Percentiles rank a stretch among this genome's conserved stretches.
Conservation (phyloP, 2,113 vertebrate species). For the Leucopsar rothschildi region DNA sequence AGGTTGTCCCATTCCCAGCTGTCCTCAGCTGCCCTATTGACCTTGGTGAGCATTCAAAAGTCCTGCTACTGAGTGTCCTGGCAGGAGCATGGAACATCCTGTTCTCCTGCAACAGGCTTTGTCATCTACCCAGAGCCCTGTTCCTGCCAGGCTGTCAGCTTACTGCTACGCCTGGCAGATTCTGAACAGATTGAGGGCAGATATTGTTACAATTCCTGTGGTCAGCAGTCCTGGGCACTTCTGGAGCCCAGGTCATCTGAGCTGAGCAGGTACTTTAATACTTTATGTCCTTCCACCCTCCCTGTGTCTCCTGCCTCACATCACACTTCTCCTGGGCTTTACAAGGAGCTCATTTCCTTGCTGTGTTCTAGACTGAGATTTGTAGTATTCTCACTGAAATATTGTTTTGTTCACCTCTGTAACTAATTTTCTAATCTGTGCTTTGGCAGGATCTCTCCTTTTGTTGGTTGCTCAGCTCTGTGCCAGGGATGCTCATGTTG, state of each 20-base stretch:
- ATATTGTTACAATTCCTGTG: neutral
- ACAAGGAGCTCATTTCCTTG: neutral
- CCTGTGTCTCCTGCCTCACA: neutral
- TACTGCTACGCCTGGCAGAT: neutral
- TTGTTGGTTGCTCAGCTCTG: neutral
- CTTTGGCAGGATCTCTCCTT: neutral
- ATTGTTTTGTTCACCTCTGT: neutral
- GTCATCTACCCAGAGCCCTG: fast-evolving
- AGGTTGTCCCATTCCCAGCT: neutral
- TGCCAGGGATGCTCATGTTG: neutral
- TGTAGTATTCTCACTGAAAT: neutral
- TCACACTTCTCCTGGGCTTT: neutral
- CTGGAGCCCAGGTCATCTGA: neutral
- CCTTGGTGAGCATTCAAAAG: fast-evolving
- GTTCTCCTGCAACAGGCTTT: neutral
- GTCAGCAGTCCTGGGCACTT: neutral
- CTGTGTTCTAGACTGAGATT: neutral
- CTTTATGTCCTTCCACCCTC: neutral
- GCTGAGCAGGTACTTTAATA: neutral
- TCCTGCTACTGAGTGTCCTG: neutral
- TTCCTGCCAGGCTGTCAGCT: neutral
- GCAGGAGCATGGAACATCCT: neutral
- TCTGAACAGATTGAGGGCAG: neutral
- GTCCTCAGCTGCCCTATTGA: neutral
- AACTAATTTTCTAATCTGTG: neutral